Evolutionary conservation across 2,797 vertebrate species (phyloP).

Genomic region (Tarsius wallacei): DNA sequence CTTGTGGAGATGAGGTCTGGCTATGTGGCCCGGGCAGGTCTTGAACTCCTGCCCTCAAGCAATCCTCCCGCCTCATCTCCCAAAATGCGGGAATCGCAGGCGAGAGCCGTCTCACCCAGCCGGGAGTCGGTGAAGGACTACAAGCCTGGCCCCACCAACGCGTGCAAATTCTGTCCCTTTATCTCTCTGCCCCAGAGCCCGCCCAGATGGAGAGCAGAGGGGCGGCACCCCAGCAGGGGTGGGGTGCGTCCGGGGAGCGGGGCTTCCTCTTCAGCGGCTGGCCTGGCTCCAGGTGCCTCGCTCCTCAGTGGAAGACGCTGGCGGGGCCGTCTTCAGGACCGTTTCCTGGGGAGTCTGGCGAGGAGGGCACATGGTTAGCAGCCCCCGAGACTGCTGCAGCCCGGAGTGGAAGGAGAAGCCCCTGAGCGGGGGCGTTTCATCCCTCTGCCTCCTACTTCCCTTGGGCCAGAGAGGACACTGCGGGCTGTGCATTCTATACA

Average conservation of each 20-base stretch:
- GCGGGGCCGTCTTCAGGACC: not conserved
- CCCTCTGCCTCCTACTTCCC: not conserved
- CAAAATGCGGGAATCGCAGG: too few species aligned
- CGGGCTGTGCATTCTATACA: not conserved
- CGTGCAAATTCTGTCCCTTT: not conserved
- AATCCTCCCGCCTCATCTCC: too few species aligned
- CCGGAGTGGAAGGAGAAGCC: not conserved
- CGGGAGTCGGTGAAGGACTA: not conserved
- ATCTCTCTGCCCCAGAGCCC: not conserved
- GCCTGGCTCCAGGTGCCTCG: constrained; percentile 8
- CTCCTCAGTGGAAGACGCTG: not conserved
- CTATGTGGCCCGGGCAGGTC: too few species aligned
- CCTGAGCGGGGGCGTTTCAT: too few species aligned
- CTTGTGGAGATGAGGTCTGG: too few species aligned
- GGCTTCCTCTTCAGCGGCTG: not conserved
- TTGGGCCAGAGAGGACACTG: not conserved
- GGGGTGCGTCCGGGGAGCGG: not conserved
- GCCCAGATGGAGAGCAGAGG: constrained; percentile 42
- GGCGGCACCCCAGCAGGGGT: not conserved
- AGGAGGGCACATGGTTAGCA: constrained; percentile 23
- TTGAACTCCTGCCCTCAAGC: too few species aligned
- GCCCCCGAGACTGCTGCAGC: not conserved
- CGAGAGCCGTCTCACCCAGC: too few species aligned
- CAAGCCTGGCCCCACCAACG: not conserved
- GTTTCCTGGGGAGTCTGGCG: constrained; percentile 59